phyloP scores from a whole-genome alignment of 2,797 vertebrate genomes.

The Rhynchonycteris naso region DNA sequence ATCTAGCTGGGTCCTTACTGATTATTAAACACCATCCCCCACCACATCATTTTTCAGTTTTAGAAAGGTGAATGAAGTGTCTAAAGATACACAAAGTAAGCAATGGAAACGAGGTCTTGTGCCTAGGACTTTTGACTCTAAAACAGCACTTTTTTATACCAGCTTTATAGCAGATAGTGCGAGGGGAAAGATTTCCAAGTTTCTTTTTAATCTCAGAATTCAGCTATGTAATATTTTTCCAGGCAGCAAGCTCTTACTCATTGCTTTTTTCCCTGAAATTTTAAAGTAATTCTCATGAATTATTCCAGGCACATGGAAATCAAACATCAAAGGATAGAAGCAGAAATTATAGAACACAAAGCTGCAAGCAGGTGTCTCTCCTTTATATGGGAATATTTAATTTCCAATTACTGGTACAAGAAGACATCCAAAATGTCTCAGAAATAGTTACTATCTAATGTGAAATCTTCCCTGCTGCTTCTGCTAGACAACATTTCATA shows the following conservation, averaged over 20 bases:
- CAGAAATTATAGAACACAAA: slow-evolving; percentile 65
- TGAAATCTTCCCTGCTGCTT: slow-evolving; percentile 38
- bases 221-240: slow-evolving; percentile 29
- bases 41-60: neutral
- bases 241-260: slow-evolving; percentile 13
- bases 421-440: slow-evolving; percentile 56
- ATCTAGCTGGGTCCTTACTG: neutral
- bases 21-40: neutral
- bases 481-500: slow-evolving; percentile 42
- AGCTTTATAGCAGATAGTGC: neutral
- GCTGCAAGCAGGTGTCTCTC: slow-evolving; percentile 46
- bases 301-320: slow-evolving; percentile 69
- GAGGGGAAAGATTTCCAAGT: neutral
- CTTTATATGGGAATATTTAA: slow-evolving; percentile 66
- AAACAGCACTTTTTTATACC: neutral
- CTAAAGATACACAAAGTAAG: neutral
- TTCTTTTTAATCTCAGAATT: slow-evolving; percentile 55
- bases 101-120: neutral
- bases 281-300: slow-evolving; percentile 72
- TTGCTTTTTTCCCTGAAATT: slow-evolving; percentile 53
- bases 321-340: slow-evolving; percentile 61
- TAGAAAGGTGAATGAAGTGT: neutral
- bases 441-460: neutral
- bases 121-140: neutral
- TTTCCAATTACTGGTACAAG: slow-evolving; percentile 67